These are phyloP conservation scores for Eristalis intricaria DNA, from an alignment of 2,888 invertebrate genomes.

Conservation along the genomic window DNA sequence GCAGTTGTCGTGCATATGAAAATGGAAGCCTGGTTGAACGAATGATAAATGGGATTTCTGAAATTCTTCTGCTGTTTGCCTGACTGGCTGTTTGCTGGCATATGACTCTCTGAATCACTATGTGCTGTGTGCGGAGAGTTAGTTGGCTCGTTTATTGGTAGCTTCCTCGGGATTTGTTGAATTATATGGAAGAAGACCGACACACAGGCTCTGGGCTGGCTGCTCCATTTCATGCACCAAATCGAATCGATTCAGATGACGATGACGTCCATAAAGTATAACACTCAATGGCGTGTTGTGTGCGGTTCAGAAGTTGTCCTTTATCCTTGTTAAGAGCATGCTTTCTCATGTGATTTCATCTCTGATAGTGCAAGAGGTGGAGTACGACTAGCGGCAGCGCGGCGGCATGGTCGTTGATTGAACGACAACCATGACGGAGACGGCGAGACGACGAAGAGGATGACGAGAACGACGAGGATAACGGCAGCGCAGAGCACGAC, in stretches of 20 bases:
- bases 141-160: not conserved
- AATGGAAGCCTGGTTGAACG: conserved; percentile 16
- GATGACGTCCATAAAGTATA: conserved; percentile 49
- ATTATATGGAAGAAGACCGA: conserved; percentile 40
- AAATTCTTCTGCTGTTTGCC: conserved; percentile 29
- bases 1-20: conserved; percentile 63
- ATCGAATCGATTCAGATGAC: conserved; percentile 61
- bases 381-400: not conserved
- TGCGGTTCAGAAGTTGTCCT: conserved; percentile 62
- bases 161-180: conserved; percentile 28
- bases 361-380: not conserved
- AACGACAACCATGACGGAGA: conserved; percentile 17
- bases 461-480: too few species aligned
- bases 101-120: not conserved
- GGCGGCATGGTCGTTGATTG: conserved; percentile 38
- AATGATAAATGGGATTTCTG: conserved; percentile 69
- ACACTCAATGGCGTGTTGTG: conserved; percentile 48
- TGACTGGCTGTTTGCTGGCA: not conserved
- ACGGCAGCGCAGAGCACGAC: too few species aligned
- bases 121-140: not conserved
- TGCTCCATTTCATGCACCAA: conserved; percentile 61
- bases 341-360: conserved; percentile 5
- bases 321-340: conserved; percentile 55
- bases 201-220: conserved; percentile 24
- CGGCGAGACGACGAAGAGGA: too few species aligned